Conservation (phyloP, 2,888 invertebrate genomes). For the Branchellion lobata region DNA sequence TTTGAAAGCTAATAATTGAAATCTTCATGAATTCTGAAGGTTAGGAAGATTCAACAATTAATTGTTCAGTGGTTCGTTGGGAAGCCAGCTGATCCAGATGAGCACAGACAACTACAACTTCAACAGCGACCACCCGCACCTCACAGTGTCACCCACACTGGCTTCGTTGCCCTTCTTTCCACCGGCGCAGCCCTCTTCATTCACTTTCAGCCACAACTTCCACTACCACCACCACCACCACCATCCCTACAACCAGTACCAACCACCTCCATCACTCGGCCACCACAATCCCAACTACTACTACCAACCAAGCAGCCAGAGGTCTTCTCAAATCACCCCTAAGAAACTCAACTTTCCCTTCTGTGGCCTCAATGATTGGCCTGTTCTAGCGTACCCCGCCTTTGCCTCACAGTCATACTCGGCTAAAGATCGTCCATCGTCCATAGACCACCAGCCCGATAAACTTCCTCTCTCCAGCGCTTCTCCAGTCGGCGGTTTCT, state of each 20-base stretch:
- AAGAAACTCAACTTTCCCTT: slow-evolving; percentile 43
- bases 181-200: slow-evolving; percentile 9
- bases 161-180: neutral
- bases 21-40: no score
- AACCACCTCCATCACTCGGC: neutral
- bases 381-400: slow-evolving; percentile 38
- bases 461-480: neutral
- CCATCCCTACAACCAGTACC: slow-evolving; percentile 33
- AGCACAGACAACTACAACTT: neutral
- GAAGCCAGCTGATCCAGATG: no score
- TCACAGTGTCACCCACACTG: neutral
- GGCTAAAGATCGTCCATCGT: neutral
- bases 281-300: slow-evolving; percentile 10
- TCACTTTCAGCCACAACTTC: slow-evolving; percentile 27
- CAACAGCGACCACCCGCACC: neutral
- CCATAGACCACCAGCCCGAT: neutral
- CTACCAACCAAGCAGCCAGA: neutral
- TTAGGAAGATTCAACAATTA: no score
- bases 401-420: slow-evolving; percentile 27
- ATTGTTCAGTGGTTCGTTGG: no score
- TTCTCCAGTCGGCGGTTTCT: slow-evolving; percentile 45
- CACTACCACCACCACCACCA: slow-evolving; percentile 38
- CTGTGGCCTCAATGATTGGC: slow-evolving; percentile 45
- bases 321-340: neutral
- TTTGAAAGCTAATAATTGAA: no score